These are phyloP conservation scores for Cydia amplana DNA, from an alignment of 1,140 invertebrate genomes.

Conservation along the genomic window DNA sequence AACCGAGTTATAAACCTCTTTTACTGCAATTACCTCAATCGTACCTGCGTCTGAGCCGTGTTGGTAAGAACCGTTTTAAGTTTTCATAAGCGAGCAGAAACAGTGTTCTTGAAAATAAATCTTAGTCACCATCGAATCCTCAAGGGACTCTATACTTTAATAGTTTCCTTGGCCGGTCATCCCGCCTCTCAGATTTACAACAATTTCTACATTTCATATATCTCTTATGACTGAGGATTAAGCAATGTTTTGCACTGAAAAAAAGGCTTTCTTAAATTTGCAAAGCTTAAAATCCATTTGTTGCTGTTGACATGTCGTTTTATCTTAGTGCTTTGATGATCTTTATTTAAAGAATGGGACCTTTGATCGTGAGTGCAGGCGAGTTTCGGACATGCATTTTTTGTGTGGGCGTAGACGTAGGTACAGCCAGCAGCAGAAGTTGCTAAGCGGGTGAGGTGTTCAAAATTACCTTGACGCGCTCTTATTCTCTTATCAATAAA, in stretches of 20 bases:
- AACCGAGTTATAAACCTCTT: too few species aligned
- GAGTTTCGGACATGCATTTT: slow-evolving; percentile 11
- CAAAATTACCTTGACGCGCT: too few species aligned
- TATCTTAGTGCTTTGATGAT: slow-evolving; percentile 41
- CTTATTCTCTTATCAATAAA: too few species aligned
- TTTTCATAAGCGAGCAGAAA: background rate
- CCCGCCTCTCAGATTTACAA: slow-evolving; percentile 44
- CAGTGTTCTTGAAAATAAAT: slow-evolving; percentile 21
- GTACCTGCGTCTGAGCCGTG: too few species aligned
- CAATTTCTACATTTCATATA: slow-evolving; percentile 43
- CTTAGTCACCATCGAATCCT: slow-evolving; percentile 39
- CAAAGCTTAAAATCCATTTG: slow-evolving; percentile 43
- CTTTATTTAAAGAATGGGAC: slow-evolving; percentile 29
- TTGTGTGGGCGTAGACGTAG: background rate
- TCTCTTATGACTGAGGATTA: slow-evolving; percentile 49
- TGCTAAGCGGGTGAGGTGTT: too few species aligned
- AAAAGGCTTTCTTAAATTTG: background rate
- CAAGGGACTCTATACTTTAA: slow-evolving; percentile 54
- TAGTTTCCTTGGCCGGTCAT: slow-evolving; percentile 50
- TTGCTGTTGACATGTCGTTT: slow-evolving; percentile 58
- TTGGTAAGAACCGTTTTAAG: background rate
- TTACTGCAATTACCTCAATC: too few species aligned
- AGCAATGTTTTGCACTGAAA: slow-evolving; percentile 29
- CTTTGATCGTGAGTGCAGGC: slow-evolving; percentile 24
- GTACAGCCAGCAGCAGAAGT: too few species aligned